Base-by-base conservation (phyloP, 2,797 vertebrate genomes). In the Miichthys miiuy region DNA sequence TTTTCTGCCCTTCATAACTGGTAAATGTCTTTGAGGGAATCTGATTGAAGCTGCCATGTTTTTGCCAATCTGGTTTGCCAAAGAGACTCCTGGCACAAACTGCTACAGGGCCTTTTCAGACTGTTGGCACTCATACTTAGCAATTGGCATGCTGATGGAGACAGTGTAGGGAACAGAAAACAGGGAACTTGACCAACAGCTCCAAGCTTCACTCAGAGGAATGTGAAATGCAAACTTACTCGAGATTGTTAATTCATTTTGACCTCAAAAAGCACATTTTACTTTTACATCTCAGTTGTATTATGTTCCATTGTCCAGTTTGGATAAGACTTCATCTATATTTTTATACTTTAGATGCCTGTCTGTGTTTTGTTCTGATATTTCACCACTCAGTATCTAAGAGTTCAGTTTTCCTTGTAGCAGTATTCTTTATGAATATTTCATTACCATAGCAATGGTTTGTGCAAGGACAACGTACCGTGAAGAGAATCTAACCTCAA, bases 81-180 rank as follows among this genome's bases (percentile, higher is more conserved):
- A 85, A 90, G 75, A 92, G 88, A 86, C 88, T 88, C 83, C 93
- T 94, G 93, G 93, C 94, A 87, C 73, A 25, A 69, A 80, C 48
- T 54, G 71, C 85, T 79, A 14, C 48, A 12, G 87, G 89, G 92
- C 81, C 90, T 87, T 87, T 94, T 92, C 84, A 93, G 89, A 91
- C 66, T 75, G 89, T 81, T 95, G 91, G 93, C 92, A 84, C 84
- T 41, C 77, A 56, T 7, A 55, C 84, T 67, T 27, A 63, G 82
- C 67, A 60, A 65, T 91, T 94, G 92, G 93, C 92, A 89, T 88
- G 78, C 79, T 65, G 76, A 80, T 64, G 81, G 12, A 84, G 78
- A 89, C 90, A 78, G 84, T 9, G 81, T 73, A 21, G 77, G 72
- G 77, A 84, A 68, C 72, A 76, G 77, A 67, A 77, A 87, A 76